phyloP scores from a whole-genome alignment of 2,888 invertebrate species.

The Orgyia antiqua region DNA sequence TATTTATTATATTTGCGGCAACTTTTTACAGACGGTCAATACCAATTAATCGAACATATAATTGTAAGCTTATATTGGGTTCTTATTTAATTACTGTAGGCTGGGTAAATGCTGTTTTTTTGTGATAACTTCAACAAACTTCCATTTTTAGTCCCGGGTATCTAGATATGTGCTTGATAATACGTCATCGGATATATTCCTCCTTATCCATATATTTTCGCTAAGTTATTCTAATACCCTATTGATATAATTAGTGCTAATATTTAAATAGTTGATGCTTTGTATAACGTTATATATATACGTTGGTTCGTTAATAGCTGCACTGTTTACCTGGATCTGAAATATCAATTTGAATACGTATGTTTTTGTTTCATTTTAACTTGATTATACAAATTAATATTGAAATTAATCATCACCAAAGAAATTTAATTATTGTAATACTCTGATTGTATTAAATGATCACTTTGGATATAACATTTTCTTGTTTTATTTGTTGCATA shows the following conservation, averaged over 20 bases:
- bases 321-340: conserved; percentile 41
- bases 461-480: conserved; percentile 49
- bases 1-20: no score
- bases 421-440: conserved; percentile 69
- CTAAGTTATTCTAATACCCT: background rate
- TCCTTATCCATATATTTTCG: background rate
- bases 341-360: conserved; percentile 21
- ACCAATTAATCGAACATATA: no score
- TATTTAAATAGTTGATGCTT: conserved; percentile 3
- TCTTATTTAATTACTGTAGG: no score
- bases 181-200: no score
- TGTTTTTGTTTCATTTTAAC: conserved; percentile 24
- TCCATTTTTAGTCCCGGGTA: no score
- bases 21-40: no score
- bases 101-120: no score
- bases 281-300: conserved; percentile 14
- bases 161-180: no score
- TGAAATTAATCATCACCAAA: conserved; percentile 66
- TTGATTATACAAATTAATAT: conserved; percentile 37
- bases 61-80: no score
- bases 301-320: conserved; percentile 15
- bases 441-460: conserved; percentile 63
- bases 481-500: conserved; percentile 38
- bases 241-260: conserved; percentile 14
- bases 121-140: no score